Conservation (phyloP, 2,113 vertebrate genomes). For the Micromys minutus region DNA sequence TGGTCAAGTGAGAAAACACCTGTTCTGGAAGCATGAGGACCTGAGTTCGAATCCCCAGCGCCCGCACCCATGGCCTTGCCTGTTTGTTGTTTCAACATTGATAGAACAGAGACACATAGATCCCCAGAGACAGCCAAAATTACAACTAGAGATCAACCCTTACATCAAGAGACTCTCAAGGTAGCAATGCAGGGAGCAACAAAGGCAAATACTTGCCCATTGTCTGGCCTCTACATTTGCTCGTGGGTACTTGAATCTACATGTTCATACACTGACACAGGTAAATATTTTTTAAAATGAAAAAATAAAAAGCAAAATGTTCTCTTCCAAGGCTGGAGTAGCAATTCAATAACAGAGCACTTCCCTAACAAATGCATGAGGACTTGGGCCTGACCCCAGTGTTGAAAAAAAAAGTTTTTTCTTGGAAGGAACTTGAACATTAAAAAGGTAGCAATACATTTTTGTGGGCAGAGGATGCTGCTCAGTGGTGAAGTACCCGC, state of each 20-base stretch:
- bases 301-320: constrained; percentile 30
- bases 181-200: neutral
- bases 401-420: neutral
- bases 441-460: constrained; percentile 7
- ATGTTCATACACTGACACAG: too few species aligned
- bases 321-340: neutral
- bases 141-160: neutral
- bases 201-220: too few species aligned
- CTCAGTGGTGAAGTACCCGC: neutral
- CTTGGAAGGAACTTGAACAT: neutral
- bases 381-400: neutral
- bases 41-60: neutral
- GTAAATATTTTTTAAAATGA: neutral
- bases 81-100: neutral
- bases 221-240: neutral
- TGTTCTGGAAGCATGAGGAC: neutral
- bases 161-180: neutral
- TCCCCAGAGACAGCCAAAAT: neutral
- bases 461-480: neutral
- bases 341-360: neutral
- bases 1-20: too few species aligned
- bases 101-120: neutral
- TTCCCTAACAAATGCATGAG: neutral
- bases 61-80: too few species aligned
- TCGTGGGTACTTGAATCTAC: neutral